Conservation (phyloP, 2,888 invertebrate species). For the Drosophila kokeensis region DNA sequence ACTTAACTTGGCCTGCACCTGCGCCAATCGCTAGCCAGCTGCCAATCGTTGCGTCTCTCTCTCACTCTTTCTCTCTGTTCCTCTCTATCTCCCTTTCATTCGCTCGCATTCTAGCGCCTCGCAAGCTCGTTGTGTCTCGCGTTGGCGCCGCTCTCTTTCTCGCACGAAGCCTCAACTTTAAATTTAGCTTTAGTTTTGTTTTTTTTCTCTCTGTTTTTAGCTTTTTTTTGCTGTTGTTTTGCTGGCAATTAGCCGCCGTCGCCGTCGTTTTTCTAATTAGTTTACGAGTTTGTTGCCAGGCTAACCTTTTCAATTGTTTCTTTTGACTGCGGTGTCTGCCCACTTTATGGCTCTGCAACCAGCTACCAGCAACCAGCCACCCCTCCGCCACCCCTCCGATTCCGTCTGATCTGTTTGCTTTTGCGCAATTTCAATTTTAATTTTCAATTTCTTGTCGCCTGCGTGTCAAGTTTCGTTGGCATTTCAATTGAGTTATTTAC, state of each 20-base stretch:
- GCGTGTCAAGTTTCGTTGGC: slow-evolving; percentile 80
- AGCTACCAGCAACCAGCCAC: background rate
- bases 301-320: slow-evolving; percentile 78
- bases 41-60: slow-evolving; percentile 28
- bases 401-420: slow-evolving; percentile 9
- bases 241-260: slow-evolving; percentile 58
- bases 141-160: slow-evolving; percentile 67
- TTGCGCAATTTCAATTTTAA: slow-evolving; percentile 70
- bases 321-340: slow-evolving; percentile 26
- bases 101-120: slow-evolving; percentile 3
- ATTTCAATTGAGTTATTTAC: slow-evolving; percentile 82
- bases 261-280: slow-evolving; percentile 74
- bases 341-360: background rate
- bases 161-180: slow-evolving; percentile 27
- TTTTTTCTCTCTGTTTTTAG: slow-evolving; percentile 32
- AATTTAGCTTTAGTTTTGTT: slow-evolving; percentile 21
- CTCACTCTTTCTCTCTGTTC: background rate
- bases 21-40: slow-evolving; percentile 76
- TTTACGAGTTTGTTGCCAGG: slow-evolving; percentile 55
- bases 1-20: slow-evolving; percentile 61
- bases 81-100: slow-evolving; percentile 6
- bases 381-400: background rate
- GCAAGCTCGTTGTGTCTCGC: slow-evolving; percentile 14
- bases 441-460: slow-evolving; percentile 77
- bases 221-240: slow-evolving; percentile 31